phyloP scores from a whole-genome alignment of 2,888 invertebrate species.

The Reticulitermes lucifugus region DNA sequence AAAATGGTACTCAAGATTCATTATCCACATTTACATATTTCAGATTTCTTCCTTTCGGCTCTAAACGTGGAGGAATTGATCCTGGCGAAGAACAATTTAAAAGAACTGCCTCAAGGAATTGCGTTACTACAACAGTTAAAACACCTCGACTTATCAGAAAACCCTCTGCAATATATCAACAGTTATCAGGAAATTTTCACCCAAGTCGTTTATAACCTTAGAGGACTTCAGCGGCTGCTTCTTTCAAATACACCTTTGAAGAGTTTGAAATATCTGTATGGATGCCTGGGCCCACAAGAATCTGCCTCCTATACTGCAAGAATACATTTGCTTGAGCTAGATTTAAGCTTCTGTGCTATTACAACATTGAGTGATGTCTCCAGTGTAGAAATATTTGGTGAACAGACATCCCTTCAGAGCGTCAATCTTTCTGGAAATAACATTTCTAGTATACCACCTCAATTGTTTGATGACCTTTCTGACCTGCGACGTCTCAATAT shows the following conservation, averaged over 20 bases:
- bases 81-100: conserved; percentile 31
- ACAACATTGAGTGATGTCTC: neutral
- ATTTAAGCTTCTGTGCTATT: conserved; percentile 36
- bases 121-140: neutral
- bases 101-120: neutral
- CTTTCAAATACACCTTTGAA: conserved; percentile 3
- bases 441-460: neutral
- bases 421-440: conserved; percentile 27
- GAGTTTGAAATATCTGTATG: neutral
- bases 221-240: neutral
- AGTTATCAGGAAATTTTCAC: neutral
- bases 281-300: neutral
- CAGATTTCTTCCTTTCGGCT: conserved; percentile 16
- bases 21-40: neutral
- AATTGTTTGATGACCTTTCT: neutral
- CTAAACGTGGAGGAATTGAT: conserved; percentile 15
- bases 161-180: conserved; percentile 3
- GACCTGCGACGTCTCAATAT: conserved; percentile 15
- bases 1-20: no score
- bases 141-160: conserved; percentile 31
- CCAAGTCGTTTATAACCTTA: neutral
- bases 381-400: neutral
- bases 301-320: neutral
- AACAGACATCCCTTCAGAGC: neutral
- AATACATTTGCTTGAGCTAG: conserved; percentile 5